Base-by-base conservation (phyloP, 2,113 vertebrate genomes). In the Amazona vittata region DNA sequence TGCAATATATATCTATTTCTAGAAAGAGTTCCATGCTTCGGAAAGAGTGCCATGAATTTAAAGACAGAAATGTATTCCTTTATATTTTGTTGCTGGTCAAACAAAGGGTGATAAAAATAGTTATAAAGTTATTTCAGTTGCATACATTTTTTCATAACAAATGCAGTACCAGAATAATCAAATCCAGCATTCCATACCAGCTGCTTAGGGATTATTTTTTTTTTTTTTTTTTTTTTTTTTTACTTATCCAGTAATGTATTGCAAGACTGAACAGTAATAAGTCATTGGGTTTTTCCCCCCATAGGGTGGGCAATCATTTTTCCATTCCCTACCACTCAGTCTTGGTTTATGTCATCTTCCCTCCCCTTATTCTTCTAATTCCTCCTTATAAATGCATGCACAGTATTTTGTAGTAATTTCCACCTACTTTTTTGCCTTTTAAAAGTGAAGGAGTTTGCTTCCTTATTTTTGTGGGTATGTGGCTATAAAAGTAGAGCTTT, bases 161-260 rank as follows among this genome's bases (percentile, higher is more conserved):
- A 49, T 73, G 33, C 29, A 59, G 50, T 77, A 90, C 53, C 29
- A 41, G 78, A 74, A 69, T 87, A 90, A 88, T 75, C n/a, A 80
- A 93, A 80, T 87, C 65, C 52, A 86, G 16, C n/a, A 26, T 52
- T 83, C n/a, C 71, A 65, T 60, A 63, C 79, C 59, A 93, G 47
- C 81, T 97, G 89, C 70, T 89, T 67, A 73, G 43, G 49, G 64
- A 64, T 77, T 94, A 88, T 64, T 81, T 84, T 68, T 55, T 19
- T 49, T 87, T 60, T 93, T 82, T 52, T 65, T n/a, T n/a, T n/a
- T n/a, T n/a, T 93, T 82, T 60, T 87, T 60, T 93, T 82, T 52
- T 65, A 90, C 86, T 91, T 91, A 94, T 79, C 78, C 59, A 69
- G 86, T 83, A 84, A 93, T 93, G 82, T 93, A 90, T 91, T 93